Conservation (phyloP, 2,113 vertebrate genomes). For the Typhlomys cinereus region DNA sequence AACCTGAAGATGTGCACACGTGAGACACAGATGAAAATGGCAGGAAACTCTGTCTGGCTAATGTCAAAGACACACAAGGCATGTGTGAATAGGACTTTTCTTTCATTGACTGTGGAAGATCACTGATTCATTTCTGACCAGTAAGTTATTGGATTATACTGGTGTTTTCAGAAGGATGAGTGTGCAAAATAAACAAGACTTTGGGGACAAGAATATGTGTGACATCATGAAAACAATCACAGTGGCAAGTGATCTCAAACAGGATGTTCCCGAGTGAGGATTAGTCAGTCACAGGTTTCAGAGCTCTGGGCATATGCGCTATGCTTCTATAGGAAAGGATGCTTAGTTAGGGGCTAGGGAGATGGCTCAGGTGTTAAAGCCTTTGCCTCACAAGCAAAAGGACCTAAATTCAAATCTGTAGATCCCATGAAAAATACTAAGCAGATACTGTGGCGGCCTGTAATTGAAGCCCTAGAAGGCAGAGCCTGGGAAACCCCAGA, state of each 20-base stretch:
- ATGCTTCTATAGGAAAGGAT: not conserved
- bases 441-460: too few species aligned
- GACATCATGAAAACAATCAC: not conserved
- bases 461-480: too few species aligned
- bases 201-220: not conserved
- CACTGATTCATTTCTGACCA: not conserved
- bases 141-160: not conserved
- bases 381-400: too few species aligned
- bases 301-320: not conserved
- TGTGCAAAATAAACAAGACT: not conserved
- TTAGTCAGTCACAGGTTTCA: not conserved
- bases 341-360: not conserved
- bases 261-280: not conserved
- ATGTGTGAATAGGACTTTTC: not conserved
- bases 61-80: fast-evolving
- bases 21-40: not conserved
- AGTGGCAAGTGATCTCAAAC: not conserved
- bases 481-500: too few species aligned
- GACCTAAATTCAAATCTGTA: too few species aligned
- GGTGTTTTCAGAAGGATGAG: not conserved
- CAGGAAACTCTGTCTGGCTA: fast-evolving
- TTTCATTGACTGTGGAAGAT: not conserved
- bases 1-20: not conserved
- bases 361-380: too few species aligned
- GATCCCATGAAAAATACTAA: too few species aligned